Percentiles rank a stretch among this genome's conserved stretches.
phyloP scores from a whole-genome alignment of 2,888 invertebrate genomes.

The Megalurothrips usitatus region DNA sequence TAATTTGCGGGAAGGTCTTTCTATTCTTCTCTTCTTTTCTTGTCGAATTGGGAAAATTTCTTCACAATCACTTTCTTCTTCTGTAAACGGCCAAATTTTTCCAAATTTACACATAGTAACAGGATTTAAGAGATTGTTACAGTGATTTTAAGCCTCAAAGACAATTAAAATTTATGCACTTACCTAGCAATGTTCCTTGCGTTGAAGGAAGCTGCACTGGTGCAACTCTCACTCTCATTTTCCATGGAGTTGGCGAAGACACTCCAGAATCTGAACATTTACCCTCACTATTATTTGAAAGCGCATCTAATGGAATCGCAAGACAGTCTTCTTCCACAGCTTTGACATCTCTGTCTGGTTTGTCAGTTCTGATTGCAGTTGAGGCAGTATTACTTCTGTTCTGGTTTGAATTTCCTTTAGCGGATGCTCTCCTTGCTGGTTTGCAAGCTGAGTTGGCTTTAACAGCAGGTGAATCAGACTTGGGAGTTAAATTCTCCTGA shows the following conservation, averaged over 20 bases:
- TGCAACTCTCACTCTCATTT: neutral
- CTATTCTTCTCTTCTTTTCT: no score
- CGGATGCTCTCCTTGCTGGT: neutral
- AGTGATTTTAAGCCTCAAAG: neutral
- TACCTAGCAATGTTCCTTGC: neutral
- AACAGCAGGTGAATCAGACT: neutral
- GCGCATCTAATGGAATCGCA: neutral
- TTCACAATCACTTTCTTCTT: slow-evolving; percentile 34
- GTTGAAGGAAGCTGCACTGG: neutral
- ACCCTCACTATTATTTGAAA: neutral
- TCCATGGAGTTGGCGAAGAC: neutral
- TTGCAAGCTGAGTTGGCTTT: neutral
- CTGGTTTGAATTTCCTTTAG: neutral
- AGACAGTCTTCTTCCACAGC: neutral
- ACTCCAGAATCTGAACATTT: neutral
- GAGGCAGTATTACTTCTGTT: neutral
- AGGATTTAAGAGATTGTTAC: neutral
- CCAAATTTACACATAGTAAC: no score
- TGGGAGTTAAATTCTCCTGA: neutral
- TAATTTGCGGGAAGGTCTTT: no score
- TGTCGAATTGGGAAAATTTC: slow-evolving; percentile 41
- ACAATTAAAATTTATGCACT: neutral
- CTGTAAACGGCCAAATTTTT: slow-evolving; percentile 23
- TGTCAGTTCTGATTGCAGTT: neutral
- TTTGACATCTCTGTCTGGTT: neutral